Percentiles rank a stretch among this genome's conserved stretches.
These are phyloP conservation scores for Leptodactylus fuscus DNA, from an alignment of 2,113 vertebrate genomes.

Conservation along the genomic window DNA sequence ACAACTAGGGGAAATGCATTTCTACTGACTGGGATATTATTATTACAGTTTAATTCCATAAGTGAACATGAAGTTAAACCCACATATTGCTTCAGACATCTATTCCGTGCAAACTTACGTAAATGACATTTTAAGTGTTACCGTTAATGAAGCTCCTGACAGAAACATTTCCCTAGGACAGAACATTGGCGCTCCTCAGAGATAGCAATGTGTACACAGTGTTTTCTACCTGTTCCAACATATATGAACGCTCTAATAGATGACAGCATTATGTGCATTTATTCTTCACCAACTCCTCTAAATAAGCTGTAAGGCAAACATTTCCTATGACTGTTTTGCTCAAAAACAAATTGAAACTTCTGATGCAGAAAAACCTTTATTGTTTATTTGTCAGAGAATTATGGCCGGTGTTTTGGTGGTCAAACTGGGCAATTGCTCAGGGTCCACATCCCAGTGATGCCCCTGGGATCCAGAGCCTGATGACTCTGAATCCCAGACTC, in stretches of 20 bases:
- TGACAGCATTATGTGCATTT: slow-evolving; percentile 30
- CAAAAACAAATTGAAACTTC: background rate
- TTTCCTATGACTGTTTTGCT: background rate
- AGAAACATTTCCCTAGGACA: slow-evolving; percentile 43
- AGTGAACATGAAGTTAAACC: slow-evolving; percentile 17
- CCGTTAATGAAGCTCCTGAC: slow-evolving; percentile 41
- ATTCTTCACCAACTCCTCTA: background rate
- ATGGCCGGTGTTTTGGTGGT: too few species aligned
- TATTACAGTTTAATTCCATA: slow-evolving; percentile 4
- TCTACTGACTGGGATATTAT: background rate
- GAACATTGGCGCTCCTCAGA: slow-evolving; percentile 3
- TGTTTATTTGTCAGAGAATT: background rate
- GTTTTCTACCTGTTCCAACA: slow-evolving; percentile 38
- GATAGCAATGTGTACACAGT: slow-evolving; percentile 34
- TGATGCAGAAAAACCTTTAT: background rate
- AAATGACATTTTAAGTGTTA: slow-evolving; percentile 37
- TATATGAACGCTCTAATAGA: slow-evolving; percentile 21
- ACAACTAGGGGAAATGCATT: slow-evolving; percentile 4
- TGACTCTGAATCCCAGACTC: too few species aligned
- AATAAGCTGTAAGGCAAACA: slow-evolving; percentile 28
- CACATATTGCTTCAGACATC: slow-evolving; percentile 26
- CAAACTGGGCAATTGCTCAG: too few species aligned
- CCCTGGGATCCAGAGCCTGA: too few species aligned
- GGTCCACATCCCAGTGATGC: too few species aligned
- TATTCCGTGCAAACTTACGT: slow-evolving; percentile 14